These are phyloP conservation scores for Eidolon helvum DNA, from an alignment of 2,113 vertebrate genomes.

Conservation along the genomic window DNA sequence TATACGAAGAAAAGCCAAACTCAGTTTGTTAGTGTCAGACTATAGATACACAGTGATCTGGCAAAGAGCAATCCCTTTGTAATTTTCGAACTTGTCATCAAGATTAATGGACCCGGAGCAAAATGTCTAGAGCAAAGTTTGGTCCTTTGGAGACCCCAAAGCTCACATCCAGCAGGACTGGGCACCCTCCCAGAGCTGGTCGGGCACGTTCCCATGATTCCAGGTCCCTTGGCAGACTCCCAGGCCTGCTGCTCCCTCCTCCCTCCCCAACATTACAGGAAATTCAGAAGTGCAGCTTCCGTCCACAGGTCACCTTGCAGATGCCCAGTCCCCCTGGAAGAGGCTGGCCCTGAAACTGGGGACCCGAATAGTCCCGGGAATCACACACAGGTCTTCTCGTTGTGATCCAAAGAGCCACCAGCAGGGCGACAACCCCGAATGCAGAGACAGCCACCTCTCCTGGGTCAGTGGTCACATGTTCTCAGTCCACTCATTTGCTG, in stretches of 20 bases:
- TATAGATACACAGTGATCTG: conserved; percentile 66
- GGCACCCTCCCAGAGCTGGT: conserved; percentile 64
- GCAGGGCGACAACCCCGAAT: no score
- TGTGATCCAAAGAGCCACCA: background rate
- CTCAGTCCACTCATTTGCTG: background rate
- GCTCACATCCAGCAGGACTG: conserved; percentile 32
- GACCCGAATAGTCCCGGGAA: background rate
- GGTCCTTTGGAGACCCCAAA: conserved; percentile 45
- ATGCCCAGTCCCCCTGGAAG: conserved; percentile 14
- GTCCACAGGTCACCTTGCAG: conserved; percentile 63
- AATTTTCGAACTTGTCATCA: conserved; percentile 72
- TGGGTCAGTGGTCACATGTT: background rate
- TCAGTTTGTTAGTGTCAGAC: conserved; percentile 71
- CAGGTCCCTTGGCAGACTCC: background rate
- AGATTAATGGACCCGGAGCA: conserved; percentile 61
- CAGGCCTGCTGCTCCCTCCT: background rate
- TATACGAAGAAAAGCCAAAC: conserved; percentile 62
- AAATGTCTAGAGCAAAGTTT: conserved; percentile 44
- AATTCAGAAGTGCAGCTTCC: conserved; percentile 63
- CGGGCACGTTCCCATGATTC: conserved; percentile 61
- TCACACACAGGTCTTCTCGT: background rate
- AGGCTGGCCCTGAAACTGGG: background rate
- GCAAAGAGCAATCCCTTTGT: conserved; percentile 63
- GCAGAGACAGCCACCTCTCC: background rate
- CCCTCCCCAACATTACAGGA: background rate